These are phyloP conservation scores for Spatula clypeata DNA, from an alignment of 2,797 vertebrate genomes.

Conservation along the genomic window DNA sequence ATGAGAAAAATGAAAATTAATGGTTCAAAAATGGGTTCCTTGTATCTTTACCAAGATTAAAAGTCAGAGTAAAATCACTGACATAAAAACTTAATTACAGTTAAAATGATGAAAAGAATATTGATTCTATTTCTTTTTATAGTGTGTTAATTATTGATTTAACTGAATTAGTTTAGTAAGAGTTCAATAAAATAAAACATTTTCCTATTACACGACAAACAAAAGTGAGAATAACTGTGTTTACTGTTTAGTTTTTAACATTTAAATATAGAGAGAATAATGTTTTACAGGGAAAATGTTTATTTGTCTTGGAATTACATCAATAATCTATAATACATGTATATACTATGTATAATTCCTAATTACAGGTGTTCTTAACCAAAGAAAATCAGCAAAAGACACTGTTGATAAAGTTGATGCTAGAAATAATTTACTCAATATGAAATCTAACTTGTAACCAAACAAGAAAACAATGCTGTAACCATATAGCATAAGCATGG, in stretches of 20 bases:
- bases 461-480: neutral
- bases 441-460: neutral
- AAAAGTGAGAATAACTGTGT: neutral
- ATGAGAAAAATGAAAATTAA: constrained; percentile 45
- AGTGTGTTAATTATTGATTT: constrained; percentile 8
- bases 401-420: neutral
- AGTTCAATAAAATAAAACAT: neutral
- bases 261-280: neutral
- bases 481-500: no score
- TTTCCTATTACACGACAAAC: neutral
- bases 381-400: neutral
- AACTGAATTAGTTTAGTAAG: neutral
- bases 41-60: constrained; percentile 34
- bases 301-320: neutral
- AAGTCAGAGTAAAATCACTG: constrained; percentile 31
- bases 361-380: neutral
- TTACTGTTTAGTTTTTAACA: neutral
- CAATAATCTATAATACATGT: neutral
- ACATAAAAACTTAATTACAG: constrained; percentile 30
- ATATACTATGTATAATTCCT: neutral
- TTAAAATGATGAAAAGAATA: neutral
- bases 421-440: neutral
- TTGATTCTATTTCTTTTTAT: neutral
- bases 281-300: neutral
- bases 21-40: constrained; percentile 28